A percentile compares a stretch with the other conserved stretches of the same genome.
Conservation (phyloP, 2,113 vertebrate genomes). For the Lophura nycthemera region DNA sequence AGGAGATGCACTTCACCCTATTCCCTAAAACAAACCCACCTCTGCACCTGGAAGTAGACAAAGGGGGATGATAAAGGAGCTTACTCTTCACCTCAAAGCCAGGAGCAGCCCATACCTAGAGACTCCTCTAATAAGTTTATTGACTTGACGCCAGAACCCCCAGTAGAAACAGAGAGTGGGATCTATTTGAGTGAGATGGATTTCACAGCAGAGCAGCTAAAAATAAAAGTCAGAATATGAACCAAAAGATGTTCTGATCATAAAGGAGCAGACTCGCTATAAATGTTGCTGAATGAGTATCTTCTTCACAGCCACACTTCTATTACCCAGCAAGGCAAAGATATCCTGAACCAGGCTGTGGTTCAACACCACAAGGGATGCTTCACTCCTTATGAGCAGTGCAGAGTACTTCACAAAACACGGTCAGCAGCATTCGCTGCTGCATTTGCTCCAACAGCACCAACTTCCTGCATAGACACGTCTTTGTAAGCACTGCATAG, state of each 20-base stretch:
- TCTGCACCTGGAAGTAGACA: neutral
- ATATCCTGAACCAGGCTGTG: neutral
- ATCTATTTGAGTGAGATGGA: neutral
- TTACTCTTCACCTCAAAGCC: neutral
- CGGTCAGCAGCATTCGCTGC: accelerated
- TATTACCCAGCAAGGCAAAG: accelerated
- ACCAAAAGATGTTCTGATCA: neutral
- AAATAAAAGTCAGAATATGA: neutral
- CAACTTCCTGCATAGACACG: neutral
- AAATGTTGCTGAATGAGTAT: neutral
- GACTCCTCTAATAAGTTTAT: neutral
- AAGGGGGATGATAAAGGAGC: neutral
- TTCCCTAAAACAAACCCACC: neutral
- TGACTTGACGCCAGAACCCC: neutral
- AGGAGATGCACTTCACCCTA: too few species aligned
- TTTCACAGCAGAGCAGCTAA: neutral
- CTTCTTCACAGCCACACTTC: neutral
- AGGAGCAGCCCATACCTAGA: neutral
- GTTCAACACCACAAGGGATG: neutral
- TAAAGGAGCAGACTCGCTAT: neutral
- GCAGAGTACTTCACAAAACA: accelerated
- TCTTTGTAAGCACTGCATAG: neutral
- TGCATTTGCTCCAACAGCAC: neutral
- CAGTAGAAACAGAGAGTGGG: neutral
- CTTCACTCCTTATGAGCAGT: accelerated